These are phyloP conservation scores for Kryptolebias marmoratus DNA, from an alignment of 2,113 vertebrate species.

Conservation along the genomic window DNA sequence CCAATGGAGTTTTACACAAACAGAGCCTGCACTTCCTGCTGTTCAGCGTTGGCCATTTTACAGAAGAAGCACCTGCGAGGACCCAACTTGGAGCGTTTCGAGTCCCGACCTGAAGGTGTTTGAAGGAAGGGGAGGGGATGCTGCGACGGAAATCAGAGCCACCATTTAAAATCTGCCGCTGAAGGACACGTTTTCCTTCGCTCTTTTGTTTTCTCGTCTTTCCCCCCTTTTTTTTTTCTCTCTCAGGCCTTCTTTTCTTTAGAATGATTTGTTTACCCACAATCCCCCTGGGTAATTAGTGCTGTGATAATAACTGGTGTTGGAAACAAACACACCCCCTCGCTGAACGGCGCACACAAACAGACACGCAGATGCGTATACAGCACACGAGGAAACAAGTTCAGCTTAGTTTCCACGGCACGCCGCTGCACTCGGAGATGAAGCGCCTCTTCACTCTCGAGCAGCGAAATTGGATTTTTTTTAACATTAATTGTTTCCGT, in stretches of 20 bases:
- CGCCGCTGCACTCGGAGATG: neutral
- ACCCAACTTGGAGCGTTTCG: constrained; percentile 13
- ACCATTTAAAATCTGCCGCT: constrained; percentile 11
- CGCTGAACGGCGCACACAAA: constrained; percentile 41
- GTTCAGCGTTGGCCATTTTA: no score
- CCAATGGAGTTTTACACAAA: no score
- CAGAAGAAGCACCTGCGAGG: no score
- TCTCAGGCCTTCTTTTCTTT: constrained; percentile 57
- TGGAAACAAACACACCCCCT: constrained; percentile 73
- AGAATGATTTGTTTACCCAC: constrained; percentile 75
- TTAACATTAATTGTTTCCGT: neutral
- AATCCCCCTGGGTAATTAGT: constrained; percentile 74
- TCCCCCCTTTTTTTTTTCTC: constrained; percentile 32
- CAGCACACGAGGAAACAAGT: constrained; percentile 32
- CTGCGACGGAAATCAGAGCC: constrained; percentile 4
- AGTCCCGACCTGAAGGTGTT: constrained; percentile 37
- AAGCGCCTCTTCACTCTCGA: neutral
- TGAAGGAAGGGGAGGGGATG: neutral
- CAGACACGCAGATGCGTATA: constrained; percentile 16
- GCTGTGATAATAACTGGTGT: constrained; percentile 74
- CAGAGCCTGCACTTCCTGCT: no score
- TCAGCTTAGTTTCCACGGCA: constrained; percentile 33
- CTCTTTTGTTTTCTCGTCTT: constrained; percentile 34
- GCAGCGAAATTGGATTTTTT: constrained; percentile 1
- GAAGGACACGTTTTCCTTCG: constrained; percentile 38